Base-by-base conservation (phyloP, 2,888 invertebrate species). In the Biston betularia region DNA sequence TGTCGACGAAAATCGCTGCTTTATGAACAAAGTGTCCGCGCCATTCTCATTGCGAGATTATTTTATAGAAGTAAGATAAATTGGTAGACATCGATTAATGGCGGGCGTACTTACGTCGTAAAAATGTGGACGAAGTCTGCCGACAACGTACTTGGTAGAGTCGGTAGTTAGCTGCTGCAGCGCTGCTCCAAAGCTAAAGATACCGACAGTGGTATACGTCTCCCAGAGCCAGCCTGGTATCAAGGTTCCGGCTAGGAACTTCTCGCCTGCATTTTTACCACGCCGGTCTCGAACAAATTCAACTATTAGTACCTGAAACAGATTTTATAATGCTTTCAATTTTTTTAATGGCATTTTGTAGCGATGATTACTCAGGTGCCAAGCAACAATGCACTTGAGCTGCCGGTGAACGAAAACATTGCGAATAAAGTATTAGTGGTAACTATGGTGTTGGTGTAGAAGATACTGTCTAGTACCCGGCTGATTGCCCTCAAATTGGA, bases 71-170 rank as follows among this genome's bases (percentile, higher is more conserved):
- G n/a, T n/a, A n/a, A n/a, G n/a, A n/a, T n/a, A n/a, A n/a, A n/a
- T n/a, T n/a, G n/a, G n/a, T n/a, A n/a, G n/a, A n/a, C n/a, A n/a
- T n/a, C n/a, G 15, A 15, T 35, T 4, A 35, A 35, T 35, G 4
- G 35, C 35, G 6, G 11, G 11, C 5, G 11, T 24, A 24, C 90
- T 87, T 79, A 93, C 93, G 65, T 94, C 95, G 82, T 96, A 94
- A 86, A 98, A 98, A 87, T 98, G 97, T 0, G 98, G 98, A 62
- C 98, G 90, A 64, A 98, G 90, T 68, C 98, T 95, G 5, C 98
- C 98, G 62, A 98, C 95, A 15, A 96, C 95, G 82, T 97, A 97
- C 86, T 98, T 98, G 50, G 96, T 96, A 42, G 97, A 92, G 82
- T 98, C 97, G 0, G 97, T 97, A 9, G 96, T 94, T 40, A 97